phyloP scores from a whole-genome alignment of 2,113 vertebrate species.

The Rattus norvegicus region GRCr8 NC_086029.1:27378001-27378500 shows the following conservation, averaged over 20 bases:
- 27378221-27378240: background rate
- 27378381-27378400: background rate
- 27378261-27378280: background rate
- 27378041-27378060: background rate
- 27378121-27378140: background rate
- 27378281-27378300: background rate
- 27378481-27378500: background rate
- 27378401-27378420: background rate
- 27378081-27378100: background rate
- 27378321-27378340: background rate
- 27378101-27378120: background rate
- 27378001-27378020: background rate
- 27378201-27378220: too few relatives aligned
- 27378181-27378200: background rate
- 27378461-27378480: background rate
- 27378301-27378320: background rate
- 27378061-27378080: accelerated
- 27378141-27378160: background rate
- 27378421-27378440: background rate
- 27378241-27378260: background rate
- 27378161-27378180: background rate
- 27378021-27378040: background rate
- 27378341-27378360: background rate
- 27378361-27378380: background rate
- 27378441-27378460: background rate